phyloP scores from a whole-genome alignment of 1,140 invertebrate genomes.

The Drosophila ercepeae region DNA sequence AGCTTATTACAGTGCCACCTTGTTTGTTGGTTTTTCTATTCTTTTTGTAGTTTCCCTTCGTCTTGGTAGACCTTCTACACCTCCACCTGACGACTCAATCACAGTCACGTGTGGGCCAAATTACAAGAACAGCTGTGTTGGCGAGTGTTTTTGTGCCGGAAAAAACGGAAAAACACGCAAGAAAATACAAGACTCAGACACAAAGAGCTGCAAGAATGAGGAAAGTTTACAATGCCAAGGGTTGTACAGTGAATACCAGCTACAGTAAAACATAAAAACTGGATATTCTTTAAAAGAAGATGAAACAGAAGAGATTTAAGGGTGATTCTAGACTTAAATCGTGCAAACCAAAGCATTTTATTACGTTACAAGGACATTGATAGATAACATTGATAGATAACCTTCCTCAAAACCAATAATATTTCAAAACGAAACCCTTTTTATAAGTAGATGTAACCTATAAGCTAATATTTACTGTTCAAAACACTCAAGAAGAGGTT shows the following conservation, averaged over 20 bases:
- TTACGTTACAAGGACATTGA: background rate
- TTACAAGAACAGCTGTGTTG: constrained; percentile 39
- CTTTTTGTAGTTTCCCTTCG: background rate
- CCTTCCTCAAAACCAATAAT: background rate
- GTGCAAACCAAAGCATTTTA: too few relatives aligned
- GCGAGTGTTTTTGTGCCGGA: constrained; percentile 22
- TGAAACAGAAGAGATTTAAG: too few relatives aligned
- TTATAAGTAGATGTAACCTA: background rate
- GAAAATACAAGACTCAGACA: constrained; percentile 27
- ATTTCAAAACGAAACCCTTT: background rate
- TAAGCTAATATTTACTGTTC: constrained; percentile 14
- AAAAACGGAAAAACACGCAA: constrained; percentile 27
- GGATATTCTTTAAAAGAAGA: too few relatives aligned
- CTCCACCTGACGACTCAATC: constrained; percentile 46
- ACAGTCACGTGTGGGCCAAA: constrained; percentile 47
- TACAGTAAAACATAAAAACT: background rate
- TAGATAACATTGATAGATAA: too few relatives aligned
- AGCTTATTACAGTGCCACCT: constrained; percentile 39
- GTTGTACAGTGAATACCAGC: constrained; percentile 14
- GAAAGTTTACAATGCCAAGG: constrained; percentile 32
- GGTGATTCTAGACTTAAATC: too few relatives aligned
- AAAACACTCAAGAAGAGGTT: background rate
- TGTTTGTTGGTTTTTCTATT: background rate
- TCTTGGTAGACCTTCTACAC: too few relatives aligned
- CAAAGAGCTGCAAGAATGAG: constrained; percentile 18